Evolutionary conservation across 2,888 invertebrate species (phyloP), one percentile per base, ranked within the genome.

Genomic region (Ophonus ardosiacus): DNA sequence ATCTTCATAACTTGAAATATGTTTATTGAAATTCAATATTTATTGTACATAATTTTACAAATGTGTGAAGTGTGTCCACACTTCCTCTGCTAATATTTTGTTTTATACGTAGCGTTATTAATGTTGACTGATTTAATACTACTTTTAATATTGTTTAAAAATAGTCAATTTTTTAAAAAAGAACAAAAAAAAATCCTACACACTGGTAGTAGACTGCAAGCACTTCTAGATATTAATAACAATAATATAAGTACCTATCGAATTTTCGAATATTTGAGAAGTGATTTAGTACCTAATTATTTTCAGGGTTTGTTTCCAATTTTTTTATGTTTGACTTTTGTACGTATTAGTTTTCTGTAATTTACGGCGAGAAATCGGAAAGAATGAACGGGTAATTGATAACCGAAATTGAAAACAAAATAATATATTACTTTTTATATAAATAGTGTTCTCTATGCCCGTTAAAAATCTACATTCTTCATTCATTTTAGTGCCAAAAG

Each of bases 121-220:
- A 84, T 84, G 84, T 84, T 84, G 76, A 84, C 84, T 84, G 84
- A 84, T 84, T 84, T 84, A 84, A 78, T 78, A 84, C 84, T 24
- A 71, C 31, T 78, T 84, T 84, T 65, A 84, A 84, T 84, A 84
- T 84, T 78, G 63, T 51, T 78, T 81, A 61, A 78, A 71, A 40
- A 63, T 59, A 82, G 38, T 31, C 51, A 78, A 78, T 21, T 57
- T 18, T 40, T 68, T 31, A 68, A 68, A 74, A 68, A 74, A 17
- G 0, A 6, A 43, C 18, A 31, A 31, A 78, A 78, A 56, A 78
- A 78, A 31, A 31, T 15, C 78, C 78, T 21, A 78, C 31, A 78
- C 78, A 78, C 78, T 78, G 59, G 59, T 78, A 78, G 78, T 78
- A 78, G 78, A 78, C 78, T 78, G 78, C 56, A n/a, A 78, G 78